Evolutionary conservation across 2,797 vertebrate genomes (phyloP).

Genomic region (Gallinago nigripennis): DNA sequence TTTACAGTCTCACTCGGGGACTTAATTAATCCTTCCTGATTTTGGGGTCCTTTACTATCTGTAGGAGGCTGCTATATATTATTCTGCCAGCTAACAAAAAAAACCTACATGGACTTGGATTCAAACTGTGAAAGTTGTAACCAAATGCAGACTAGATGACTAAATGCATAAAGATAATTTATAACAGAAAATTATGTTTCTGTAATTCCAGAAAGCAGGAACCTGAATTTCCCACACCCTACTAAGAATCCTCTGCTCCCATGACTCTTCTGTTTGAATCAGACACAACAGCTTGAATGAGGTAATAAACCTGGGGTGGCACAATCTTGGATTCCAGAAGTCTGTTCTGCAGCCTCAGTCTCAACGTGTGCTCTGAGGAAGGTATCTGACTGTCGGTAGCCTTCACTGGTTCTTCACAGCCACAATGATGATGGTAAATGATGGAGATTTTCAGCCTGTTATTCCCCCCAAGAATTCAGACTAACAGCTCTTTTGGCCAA

Average conservation of each 20-base stretch:
- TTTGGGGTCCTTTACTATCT: neutral
- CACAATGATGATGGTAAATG: neutral
- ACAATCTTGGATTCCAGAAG: neutral
- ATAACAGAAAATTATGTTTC: neutral
- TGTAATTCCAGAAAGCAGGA: neutral
- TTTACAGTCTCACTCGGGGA: neutral
- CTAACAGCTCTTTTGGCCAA: neutral
- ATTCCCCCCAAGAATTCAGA: neutral
- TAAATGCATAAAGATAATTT: neutral
- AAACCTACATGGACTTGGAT: neutral
- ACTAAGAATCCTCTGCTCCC: neutral
- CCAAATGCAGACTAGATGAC: neutral
- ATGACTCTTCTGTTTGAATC: neutral
- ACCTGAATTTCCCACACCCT: neutral
- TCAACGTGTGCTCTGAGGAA: neutral
- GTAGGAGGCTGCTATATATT: neutral
- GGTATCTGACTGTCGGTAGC: neutral
- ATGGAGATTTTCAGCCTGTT: neutral
- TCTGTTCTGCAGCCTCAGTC: neutral
- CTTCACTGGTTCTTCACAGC: neutral
- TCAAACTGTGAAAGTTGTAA: neutral
- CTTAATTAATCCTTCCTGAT: conserved; percentile 2
- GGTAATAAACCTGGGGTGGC: neutral
- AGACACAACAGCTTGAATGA: neutral
- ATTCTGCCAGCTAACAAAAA: neutral